Evolutionary conservation across 2,113 vertebrate species (phyloP).

Genomic region (Balaenoptera acutorostrata): DNA sequence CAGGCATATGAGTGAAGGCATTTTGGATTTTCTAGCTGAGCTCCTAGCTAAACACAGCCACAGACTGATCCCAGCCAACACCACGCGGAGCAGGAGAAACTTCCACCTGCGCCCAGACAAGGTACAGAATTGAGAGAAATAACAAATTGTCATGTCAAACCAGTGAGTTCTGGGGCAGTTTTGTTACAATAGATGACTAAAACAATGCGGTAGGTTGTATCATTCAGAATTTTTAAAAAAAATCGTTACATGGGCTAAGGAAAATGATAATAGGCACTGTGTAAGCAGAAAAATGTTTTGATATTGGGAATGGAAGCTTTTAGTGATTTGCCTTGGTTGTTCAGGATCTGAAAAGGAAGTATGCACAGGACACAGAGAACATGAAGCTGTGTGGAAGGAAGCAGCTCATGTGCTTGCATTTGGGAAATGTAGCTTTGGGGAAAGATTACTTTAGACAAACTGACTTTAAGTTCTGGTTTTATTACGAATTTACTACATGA

Average conservation of each 20-base stretch:
- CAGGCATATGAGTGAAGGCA: background rate
- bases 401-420: accelerated
- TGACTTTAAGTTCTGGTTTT: background rate
- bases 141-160: background rate
- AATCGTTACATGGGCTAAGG: background rate
- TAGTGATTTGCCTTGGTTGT: background rate
- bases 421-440: background rate
- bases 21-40: background rate
- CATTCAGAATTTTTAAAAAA: background rate
- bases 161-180: background rate
- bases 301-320: background rate
- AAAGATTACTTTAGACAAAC: background rate
- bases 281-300: background rate
- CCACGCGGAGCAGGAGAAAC: background rate
- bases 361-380: background rate
- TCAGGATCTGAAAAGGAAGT: background rate
- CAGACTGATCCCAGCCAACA: background rate
- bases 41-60: background rate
- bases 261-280: background rate
- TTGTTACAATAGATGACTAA: background rate
- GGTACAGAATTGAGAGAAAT: background rate
- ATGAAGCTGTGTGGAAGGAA: background rate
- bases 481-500: background rate
- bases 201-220: background rate
- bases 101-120: background rate